Evolutionary conservation across 2,888 invertebrate species (phyloP).

Genomic region (Trichogramma evanescens): DNA sequence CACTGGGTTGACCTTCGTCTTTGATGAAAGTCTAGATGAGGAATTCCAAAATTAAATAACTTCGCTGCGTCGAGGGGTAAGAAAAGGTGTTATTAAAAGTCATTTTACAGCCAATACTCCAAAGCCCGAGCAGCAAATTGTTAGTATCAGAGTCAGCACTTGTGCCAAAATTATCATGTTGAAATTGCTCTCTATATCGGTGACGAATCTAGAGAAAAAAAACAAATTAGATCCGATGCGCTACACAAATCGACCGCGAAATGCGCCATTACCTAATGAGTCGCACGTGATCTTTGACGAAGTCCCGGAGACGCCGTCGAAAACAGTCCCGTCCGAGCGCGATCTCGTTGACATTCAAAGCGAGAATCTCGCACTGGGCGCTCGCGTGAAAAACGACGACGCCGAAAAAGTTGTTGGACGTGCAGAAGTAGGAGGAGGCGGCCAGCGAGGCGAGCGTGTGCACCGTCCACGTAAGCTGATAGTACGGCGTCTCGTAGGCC

Average conservation of each 20-base stretch:
- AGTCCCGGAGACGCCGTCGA: background rate
- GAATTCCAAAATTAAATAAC: background rate
- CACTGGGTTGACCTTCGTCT: background rate
- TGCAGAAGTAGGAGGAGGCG: background rate
- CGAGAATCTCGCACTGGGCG: constrained; percentile 13
- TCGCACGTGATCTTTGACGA: background rate
- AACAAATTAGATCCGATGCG: no score
- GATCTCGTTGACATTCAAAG: background rate
- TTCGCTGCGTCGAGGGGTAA: no score
- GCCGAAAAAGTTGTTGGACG: constrained; percentile 11
- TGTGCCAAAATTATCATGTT: constrained; percentile 10
- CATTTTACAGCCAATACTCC: background rate
- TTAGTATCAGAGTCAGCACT: background rate
- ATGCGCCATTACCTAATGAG: constrained; percentile 2
- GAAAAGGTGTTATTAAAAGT: background rate
- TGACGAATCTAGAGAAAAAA: constrained; percentile 1
- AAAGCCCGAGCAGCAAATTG: constrained; percentile 7
- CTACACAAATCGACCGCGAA: no score
- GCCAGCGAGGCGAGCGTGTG: background rate
- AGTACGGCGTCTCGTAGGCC: background rate
- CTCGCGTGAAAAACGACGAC: constrained; percentile 16
- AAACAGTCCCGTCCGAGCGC: background rate
- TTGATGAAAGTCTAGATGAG: background rate
- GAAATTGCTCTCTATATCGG: constrained; percentile 6
- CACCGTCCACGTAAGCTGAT: background rate